Evolutionary conservation across 2,113 vertebrate species (phyloP).

Genomic region (Calidris pygmaea): DNA sequence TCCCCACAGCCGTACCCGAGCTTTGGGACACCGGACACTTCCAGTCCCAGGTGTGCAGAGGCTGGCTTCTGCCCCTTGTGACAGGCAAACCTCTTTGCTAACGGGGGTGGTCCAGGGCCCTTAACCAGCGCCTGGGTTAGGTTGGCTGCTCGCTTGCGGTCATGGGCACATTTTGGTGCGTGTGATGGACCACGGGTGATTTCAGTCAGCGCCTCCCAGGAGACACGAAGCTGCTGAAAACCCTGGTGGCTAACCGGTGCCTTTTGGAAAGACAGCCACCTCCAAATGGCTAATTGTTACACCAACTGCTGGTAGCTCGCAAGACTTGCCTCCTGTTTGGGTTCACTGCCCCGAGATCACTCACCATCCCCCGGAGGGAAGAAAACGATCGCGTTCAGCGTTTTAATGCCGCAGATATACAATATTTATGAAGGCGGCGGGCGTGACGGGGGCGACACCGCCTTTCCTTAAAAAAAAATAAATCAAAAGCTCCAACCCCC

Average conservation of each 20-base stretch:
- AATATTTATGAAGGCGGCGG: neutral
- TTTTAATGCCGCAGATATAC: neutral
- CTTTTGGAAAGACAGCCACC: neutral
- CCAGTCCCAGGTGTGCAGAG: rapidly evolving
- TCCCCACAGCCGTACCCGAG: neutral
- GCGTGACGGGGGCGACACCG: neutral
- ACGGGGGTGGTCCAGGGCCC: rapidly evolving
- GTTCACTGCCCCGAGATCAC: neutral
- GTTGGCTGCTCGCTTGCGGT: neutral
- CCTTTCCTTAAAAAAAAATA: neutral
- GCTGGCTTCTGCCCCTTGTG: neutral
- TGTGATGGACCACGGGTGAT: neutral
- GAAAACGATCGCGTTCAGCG: neutral
- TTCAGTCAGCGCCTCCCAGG: neutral
- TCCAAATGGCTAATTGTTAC: neutral
- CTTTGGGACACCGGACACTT: no score
- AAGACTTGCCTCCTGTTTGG: neutral
- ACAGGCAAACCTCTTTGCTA: neutral
- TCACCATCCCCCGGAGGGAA: neutral
- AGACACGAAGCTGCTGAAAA: neutral
- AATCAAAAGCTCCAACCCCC: no score
- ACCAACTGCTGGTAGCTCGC: neutral
- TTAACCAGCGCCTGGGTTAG: rapidly evolving
- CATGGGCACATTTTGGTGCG: rapidly evolving
- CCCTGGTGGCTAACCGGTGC: neutral